Conservation (phyloP, 2,888 invertebrate genomes). For the Drosophila hamatofila region DNA sequence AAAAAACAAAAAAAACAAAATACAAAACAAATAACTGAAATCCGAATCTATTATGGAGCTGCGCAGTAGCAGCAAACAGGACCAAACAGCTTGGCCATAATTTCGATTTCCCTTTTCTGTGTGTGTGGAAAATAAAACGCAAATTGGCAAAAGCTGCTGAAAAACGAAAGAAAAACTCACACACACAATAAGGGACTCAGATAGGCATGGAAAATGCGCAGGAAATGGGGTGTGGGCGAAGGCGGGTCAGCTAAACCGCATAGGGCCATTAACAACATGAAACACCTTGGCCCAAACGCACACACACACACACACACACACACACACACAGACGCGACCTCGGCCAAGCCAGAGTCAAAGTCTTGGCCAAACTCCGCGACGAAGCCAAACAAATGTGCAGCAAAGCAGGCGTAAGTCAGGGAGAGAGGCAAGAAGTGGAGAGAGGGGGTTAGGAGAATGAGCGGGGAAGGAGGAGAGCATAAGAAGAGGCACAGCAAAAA, state of each 20-base stretch:
- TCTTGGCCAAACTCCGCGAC: conserved; percentile 41
- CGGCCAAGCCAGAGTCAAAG: conserved; percentile 61
- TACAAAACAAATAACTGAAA: conserved; percentile 17
- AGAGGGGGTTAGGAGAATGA: background rate
- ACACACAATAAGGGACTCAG: background rate
- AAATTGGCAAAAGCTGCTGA: conserved; percentile 28
- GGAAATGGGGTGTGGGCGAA: background rate
- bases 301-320: conserved; percentile 14
- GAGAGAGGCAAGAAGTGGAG: background rate
- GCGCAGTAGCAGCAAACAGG: conserved; percentile 62
- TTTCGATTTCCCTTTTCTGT: conserved; percentile 43
- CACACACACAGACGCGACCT: conserved; percentile 60
- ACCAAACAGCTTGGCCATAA: conserved; percentile 22
- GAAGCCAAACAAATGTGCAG: conserved; percentile 64
- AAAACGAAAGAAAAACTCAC: background rate
- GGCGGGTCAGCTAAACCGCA: conserved; percentile 39
- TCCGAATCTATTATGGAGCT: conserved; percentile 40
- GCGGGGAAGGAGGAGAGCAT: conserved; percentile 25
- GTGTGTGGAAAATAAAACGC: conserved; percentile 28
- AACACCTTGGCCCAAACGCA: conserved; percentile 67
- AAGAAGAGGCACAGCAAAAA: conserved; percentile 47
- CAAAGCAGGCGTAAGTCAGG: background rate
- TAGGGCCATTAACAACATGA: conserved; percentile 67
- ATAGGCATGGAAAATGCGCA: conserved; percentile 25
- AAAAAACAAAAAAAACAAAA: conserved; percentile 28